Evolutionary conservation across 2,888 invertebrate genomes (phyloP).

Genomic region (Laspeyria flexula): DNA sequence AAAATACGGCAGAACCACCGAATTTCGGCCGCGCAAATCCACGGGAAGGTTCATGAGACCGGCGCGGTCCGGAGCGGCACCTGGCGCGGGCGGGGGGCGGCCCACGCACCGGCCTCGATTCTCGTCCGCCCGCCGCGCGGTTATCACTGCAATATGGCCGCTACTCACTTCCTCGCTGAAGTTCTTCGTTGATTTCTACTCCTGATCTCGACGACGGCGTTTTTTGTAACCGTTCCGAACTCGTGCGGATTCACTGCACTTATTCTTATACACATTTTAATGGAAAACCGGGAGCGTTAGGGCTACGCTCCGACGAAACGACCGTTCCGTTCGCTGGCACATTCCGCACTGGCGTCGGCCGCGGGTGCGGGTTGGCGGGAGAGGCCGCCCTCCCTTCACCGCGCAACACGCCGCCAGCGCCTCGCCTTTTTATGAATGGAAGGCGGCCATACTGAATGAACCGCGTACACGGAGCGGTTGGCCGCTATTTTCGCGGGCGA

Average conservation of each 20-base stretch:
- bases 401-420: constrained; percentile 79
- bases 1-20: constrained; percentile 79
- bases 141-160: constrained; percentile 87
- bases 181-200: constrained; percentile 86
- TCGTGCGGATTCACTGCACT: constrained; percentile 86
- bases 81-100: constrained; percentile 85
- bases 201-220: constrained; percentile 85
- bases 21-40: constrained; percentile 86
- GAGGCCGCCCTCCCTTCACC: constrained; percentile 82
- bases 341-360: constrained; percentile 85
- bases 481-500: constrained; percentile 85
- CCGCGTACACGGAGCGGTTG: constrained; percentile 87
- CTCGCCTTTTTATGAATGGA: constrained; percentile 90
- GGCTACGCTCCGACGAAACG: constrained; percentile 87
- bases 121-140: constrained; percentile 86
- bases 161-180: constrained; percentile 87
- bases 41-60: constrained; percentile 85
- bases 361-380: constrained; percentile 82
- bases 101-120: constrained; percentile 87
- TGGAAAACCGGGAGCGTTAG: constrained; percentile 86
- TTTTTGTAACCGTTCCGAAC: constrained; percentile 85
- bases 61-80: constrained; percentile 88
- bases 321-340: constrained; percentile 85
- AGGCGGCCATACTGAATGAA: constrained; percentile 91
- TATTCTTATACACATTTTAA: constrained; percentile 87